Evolutionary conservation across 2,797 vertebrate genomes (phyloP).

Genomic region (Pangasius krempfi): DNA sequence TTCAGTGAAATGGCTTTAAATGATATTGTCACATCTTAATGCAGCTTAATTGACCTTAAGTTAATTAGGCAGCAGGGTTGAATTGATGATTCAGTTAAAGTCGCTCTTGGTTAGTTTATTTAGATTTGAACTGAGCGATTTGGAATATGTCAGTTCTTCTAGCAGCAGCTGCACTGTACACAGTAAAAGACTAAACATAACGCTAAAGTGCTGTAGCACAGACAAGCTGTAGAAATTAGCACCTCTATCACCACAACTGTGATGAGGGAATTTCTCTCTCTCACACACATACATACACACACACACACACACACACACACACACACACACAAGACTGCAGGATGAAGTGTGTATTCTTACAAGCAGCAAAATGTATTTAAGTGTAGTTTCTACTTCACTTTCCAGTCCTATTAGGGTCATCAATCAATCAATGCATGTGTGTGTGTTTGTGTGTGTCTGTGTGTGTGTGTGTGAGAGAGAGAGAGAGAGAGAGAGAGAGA

Average conservation of each 20-base stretch:
- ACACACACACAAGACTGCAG: background rate
- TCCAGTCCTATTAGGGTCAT: background rate
- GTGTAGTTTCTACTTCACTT: background rate
- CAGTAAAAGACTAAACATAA: background rate
- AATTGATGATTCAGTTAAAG: constrained; percentile 11
- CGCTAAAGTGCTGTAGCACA: background rate
- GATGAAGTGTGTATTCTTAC: background rate
- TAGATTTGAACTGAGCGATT: background rate
- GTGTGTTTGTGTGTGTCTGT: background rate
- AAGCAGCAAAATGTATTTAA: background rate
- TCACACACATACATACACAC: background rate
- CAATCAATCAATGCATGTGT: background rate
- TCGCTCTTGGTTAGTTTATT: background rate
- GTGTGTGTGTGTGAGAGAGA: background rate
- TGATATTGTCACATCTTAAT: constrained; percentile 6
- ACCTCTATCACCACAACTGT: constrained; percentile 2
- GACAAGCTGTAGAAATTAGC: constrained; percentile 1
- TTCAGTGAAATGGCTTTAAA: background rate
- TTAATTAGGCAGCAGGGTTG: background rate
- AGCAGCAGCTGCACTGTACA: background rate
- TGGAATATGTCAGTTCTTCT: background rate
- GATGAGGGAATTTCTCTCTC: background rate
- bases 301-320: background rate
- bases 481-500: background rate
- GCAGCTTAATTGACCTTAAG: constrained; percentile 10